Evolutionary conservation across 2,888 invertebrate species (phyloP).

Genomic region (Ennomos quercinarius): DNA sequence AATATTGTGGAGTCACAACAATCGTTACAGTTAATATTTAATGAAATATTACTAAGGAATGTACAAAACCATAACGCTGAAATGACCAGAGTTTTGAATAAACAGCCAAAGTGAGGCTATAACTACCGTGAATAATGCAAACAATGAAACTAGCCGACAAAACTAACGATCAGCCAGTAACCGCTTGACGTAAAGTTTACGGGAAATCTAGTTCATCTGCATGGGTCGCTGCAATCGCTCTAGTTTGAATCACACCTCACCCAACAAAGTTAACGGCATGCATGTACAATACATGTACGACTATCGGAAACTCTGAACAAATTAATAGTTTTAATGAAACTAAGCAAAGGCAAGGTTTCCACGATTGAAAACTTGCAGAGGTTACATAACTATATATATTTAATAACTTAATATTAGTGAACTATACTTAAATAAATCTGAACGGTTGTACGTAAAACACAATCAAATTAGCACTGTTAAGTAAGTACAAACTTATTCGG

Average conservation of each 20-base stretch:
- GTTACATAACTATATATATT: no score
- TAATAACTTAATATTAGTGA: no score
- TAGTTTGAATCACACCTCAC: conserved; percentile 57
- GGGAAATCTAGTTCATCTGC: conserved; percentile 73
- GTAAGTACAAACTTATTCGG: no score
- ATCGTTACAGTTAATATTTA: no score
- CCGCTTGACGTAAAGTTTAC: conserved; percentile 55
- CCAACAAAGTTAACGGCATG: conserved; percentile 7
- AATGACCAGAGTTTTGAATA: not conserved
- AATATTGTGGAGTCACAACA: no score
- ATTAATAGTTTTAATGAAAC: not conserved
- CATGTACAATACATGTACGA: no score
- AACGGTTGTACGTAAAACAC: no score
- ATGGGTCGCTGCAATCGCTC: conserved; percentile 66
- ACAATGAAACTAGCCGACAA: conserved; percentile 17
- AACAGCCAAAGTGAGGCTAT: not conserved
- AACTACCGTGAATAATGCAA: conserved; percentile 14
- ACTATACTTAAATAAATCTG: no score
- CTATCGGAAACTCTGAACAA: no score
- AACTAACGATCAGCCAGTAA: conserved; percentile 19
- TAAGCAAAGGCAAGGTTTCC: conserved; percentile 12
- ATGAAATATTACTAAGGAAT: no score
- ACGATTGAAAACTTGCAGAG: conserved; percentile 11
- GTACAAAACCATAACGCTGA: no score
- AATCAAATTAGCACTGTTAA: no score